Evolutionary conservation across 2,797 vertebrate species (phyloP).

Genomic region (Amphiprion clarkii): DNA sequence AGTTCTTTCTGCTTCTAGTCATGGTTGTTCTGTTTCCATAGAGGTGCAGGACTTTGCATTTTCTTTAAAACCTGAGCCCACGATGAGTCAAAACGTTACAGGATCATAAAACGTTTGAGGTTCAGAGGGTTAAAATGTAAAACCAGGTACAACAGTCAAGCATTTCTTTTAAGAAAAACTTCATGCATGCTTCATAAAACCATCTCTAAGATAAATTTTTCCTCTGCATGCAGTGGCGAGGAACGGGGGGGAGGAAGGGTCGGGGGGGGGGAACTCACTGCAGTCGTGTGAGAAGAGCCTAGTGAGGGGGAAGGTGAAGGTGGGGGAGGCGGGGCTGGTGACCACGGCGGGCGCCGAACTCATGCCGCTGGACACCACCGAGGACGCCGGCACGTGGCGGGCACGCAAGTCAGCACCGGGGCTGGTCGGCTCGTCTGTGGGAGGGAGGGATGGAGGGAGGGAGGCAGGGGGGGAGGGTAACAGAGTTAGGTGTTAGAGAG

Average conservation of each 20-base stretch:
- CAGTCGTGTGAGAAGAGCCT: constrained; percentile 97
- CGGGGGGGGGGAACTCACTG: constrained; percentile 88
- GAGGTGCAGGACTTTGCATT: too few relatives aligned
- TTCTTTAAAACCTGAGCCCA: too few relatives aligned
- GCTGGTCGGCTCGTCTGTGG: constrained; percentile 96
- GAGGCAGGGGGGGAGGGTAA: not conserved
- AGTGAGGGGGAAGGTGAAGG: constrained; percentile 93
- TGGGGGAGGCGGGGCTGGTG: constrained; percentile 91
- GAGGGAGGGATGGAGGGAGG: constrained; percentile 46
- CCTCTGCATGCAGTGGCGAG: constrained; percentile 68
- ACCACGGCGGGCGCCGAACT: constrained; percentile 90
- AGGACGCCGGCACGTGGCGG: constrained; percentile 95
- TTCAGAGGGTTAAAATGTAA: not conserved
- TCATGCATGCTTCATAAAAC: constrained; percentile 30
- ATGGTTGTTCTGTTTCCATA: too few relatives aligned
- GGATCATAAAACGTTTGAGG: too few relatives aligned
- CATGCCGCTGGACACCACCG: constrained; percentile 97
- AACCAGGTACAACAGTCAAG: not conserved
- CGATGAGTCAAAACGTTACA: too few relatives aligned
- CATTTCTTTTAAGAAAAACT: not conserved
- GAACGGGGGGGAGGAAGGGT: not conserved
- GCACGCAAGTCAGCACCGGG: constrained; percentile 96
- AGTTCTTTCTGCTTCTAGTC: too few relatives aligned
- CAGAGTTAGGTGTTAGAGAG: constrained; percentile 67
- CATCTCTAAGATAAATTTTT: constrained; percentile 10